Evolutionary conservation across 35 echinoderm and acorn worm genomes (phyloP).

Genomic region (Ophioderma brevispina): DNA sequence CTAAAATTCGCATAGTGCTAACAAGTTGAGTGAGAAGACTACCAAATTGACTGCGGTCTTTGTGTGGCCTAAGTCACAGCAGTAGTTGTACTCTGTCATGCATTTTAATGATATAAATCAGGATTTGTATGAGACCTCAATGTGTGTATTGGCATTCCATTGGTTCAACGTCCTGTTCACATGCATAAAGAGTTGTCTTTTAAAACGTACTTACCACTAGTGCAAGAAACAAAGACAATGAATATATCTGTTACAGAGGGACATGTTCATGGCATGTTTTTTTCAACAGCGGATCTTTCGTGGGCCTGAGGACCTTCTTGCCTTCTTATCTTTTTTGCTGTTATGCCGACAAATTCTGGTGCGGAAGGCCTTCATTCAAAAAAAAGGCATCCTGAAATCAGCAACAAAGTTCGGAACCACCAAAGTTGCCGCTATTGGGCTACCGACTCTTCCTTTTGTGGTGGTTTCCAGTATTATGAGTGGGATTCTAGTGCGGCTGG

Average conservation of each 20-base stretch:
- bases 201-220: not conserved
- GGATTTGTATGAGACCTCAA: conserved; percentile 25
- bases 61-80: not conserved
- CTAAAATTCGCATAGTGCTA: not conserved
- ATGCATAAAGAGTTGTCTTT: not conserved
- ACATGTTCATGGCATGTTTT: not conserved
- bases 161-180: not conserved
- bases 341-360: conserved; percentile 19
- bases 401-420: too few species aligned
- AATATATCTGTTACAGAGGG: not conserved
- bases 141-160: conserved; percentile 25
- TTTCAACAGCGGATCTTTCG: conserved; percentile 20
- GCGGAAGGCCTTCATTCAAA: not conserved
- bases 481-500: too few species aligned
- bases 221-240: not conserved
- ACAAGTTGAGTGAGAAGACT: not conserved
- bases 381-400: too few species aligned
- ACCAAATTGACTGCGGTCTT: not conserved
- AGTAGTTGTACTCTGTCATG: not conserved
- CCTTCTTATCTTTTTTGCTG: not conserved
- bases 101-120: not conserved
- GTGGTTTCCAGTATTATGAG: too few species aligned
- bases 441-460: too few species aligned
- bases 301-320: conserved; percentile 20
- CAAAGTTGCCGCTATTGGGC: too few species aligned